Percentiles rank a stretch among this genome's conserved stretches.
Conservation (phyloP, 2,888 invertebrate species). For the Ligdia adustata region DNA sequence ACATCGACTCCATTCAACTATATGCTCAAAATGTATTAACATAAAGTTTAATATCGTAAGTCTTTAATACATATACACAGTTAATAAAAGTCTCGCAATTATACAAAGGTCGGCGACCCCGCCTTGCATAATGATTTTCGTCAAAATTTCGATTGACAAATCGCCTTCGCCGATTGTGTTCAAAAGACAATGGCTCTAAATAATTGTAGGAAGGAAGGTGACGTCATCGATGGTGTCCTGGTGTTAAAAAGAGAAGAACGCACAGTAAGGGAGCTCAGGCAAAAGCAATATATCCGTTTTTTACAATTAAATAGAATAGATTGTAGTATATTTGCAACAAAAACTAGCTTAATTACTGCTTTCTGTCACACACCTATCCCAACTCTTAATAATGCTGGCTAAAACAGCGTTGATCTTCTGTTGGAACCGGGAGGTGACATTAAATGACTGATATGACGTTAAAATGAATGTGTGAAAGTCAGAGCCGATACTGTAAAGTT, state of each 20-base stretch:
- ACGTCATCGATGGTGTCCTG: conserved; percentile 45
- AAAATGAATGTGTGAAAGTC: too few species aligned
- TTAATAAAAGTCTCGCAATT: conserved; percentile 10
- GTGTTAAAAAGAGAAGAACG: neutral
- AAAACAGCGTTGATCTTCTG: too few species aligned
- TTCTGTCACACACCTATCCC: too few species aligned
- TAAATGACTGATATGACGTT: too few species aligned
- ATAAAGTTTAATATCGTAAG: conserved; percentile 8
- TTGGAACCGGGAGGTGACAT: too few species aligned
- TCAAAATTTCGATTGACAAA: conserved; percentile 55
- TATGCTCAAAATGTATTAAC: neutral
- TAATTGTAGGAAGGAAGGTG: conserved; percentile 55
- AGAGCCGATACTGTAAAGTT: too few species aligned
- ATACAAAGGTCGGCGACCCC: conserved; percentile 32
- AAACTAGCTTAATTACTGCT: too few species aligned
- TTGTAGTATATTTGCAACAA: too few species aligned
- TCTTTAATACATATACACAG: neutral
- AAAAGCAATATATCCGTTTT: neutral
- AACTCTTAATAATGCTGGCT: too few species aligned
- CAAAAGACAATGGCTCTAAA: conserved; percentile 61
- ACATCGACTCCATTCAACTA: neutral
- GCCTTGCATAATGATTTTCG: conserved; percentile 46
- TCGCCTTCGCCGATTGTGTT: conserved; percentile 64
- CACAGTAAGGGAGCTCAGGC: conserved; percentile 19
- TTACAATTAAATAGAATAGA: too few species aligned